Conservation (phyloP, 2,113 vertebrate species). For the Prionailurus bengalensis region DNA sequence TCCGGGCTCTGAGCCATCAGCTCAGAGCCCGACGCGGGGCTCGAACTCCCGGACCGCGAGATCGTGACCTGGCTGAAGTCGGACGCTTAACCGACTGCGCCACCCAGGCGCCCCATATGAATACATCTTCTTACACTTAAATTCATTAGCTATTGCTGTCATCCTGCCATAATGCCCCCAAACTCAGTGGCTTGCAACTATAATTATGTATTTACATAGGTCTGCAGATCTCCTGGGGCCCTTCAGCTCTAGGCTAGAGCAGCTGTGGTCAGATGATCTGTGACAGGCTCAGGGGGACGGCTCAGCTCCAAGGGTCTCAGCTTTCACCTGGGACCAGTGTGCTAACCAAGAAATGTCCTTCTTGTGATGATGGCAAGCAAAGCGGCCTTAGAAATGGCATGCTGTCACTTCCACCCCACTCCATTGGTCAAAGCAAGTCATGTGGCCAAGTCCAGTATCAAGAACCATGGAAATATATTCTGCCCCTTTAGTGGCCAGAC, state of each 20-base stretch:
- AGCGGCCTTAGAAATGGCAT: background rate
- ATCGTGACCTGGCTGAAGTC: too few relatives aligned
- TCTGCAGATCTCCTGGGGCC: background rate
- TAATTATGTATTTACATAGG: background rate
- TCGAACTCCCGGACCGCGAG: too few relatives aligned
- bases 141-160: background rate
- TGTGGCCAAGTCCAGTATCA: background rate
- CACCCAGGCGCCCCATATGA: too few relatives aligned
- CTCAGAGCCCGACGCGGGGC: too few relatives aligned
- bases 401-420: background rate
- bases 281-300: background rate
- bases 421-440: background rate
- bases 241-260: background rate
- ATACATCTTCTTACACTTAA: background rate
- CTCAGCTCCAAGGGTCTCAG: background rate
- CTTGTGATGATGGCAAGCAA: background rate
- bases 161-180: background rate
- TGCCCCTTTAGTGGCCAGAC: background rate
- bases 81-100: too few relatives aligned
- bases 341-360: background rate
- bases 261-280: too few relatives aligned
- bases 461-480: background rate
- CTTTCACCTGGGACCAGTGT: background rate
- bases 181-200: background rate
- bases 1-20: too few relatives aligned